Base-by-base conservation (phyloP, 2,113 vertebrate genomes). In the Psittacula cyanocephala region DNA sequence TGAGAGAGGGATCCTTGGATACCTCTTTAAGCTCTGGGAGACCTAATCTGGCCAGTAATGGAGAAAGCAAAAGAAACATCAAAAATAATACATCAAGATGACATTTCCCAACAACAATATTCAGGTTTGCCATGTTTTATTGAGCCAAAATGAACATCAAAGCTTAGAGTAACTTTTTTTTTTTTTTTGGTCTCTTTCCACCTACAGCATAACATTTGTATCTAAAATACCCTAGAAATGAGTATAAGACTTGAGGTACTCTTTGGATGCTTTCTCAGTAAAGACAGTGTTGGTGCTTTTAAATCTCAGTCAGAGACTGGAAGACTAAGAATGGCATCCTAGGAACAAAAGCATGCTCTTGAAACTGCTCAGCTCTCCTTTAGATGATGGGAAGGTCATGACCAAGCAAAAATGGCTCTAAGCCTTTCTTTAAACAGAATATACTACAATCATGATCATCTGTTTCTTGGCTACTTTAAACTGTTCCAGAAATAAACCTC, bases 1-100 rank as follows among this genome's bases (percentile, higher is more conserved):
- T 1, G 4, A 50, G 19, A 3, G 5, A 18, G 52, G 17, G 10
- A 35, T 57, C 10, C 31, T 37, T 1, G 49, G 4, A 22, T 17
- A 23, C 1, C 10, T 31, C 1, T 46, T 59, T 41, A 23, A 17
- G 5, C 2, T 60, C 62, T 86, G 7, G 17, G 8, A 90, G 1
- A 39, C 12, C 3, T 64, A 37, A 64, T 70, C n/a, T 63, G 18
- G 3, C 4, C 22, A 72, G 17, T 47, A 81, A 49, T 50, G 7
- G 25, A 23, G 44, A 91, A 72, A 83, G 7, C 11, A 81, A 57
- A 71, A 11, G 17, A 76, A 82, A 37, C 35, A 14, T 5, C 4
- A 55, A 52, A 91, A 89, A 44, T 27, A 52, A 47, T 11, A 10
- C 12, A 41, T 35, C 15, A 37, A 33, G 31, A 55, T 71, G 33